Evolutionary conservation across 2,113 vertebrate species (phyloP).

Genomic region (Camelus bactrianus): DNA sequence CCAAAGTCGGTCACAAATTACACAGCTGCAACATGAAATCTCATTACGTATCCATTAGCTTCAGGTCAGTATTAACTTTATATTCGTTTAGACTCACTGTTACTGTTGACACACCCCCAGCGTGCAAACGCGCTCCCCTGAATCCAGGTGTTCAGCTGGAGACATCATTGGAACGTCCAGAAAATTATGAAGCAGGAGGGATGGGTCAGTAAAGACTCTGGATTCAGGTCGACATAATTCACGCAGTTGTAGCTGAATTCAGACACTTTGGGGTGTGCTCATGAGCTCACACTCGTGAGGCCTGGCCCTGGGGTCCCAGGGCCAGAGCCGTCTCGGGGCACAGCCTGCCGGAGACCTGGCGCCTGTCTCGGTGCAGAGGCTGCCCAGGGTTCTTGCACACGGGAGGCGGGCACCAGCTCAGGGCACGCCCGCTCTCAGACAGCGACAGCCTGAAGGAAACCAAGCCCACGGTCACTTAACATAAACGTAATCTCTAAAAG

Average conservation of each 20-base stretch:
- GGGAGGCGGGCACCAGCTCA: neutral
- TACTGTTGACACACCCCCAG: neutral
- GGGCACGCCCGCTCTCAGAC: fast-evolving
- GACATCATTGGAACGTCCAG: neutral
- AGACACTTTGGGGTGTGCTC: neutral
- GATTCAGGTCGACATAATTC: fast-evolving
- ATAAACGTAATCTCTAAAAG: too few relatives aligned
- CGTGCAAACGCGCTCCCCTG: too few relatives aligned
- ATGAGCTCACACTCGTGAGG: too few relatives aligned
- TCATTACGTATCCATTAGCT: fast-evolving
- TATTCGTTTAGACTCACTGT: neutral
- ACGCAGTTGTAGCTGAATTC: neutral
- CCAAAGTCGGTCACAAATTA: neutral
- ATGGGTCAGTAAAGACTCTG: neutral
- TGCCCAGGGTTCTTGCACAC: fast-evolving
- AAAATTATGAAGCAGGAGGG: neutral
- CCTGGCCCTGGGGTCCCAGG: neutral
- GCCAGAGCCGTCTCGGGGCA: neutral
- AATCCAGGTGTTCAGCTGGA: neutral
- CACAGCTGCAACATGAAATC: neutral
- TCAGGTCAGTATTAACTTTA: neutral
- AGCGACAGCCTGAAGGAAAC: neutral
- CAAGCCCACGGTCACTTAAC: neutral
- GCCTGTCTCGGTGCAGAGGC: too few relatives aligned
- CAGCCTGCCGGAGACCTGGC: neutral